Percentiles rank a stretch among this genome's conserved stretches.
phyloP scores from a whole-genome alignment of 2,797 vertebrate species.

The Danio tinwini region DNA sequence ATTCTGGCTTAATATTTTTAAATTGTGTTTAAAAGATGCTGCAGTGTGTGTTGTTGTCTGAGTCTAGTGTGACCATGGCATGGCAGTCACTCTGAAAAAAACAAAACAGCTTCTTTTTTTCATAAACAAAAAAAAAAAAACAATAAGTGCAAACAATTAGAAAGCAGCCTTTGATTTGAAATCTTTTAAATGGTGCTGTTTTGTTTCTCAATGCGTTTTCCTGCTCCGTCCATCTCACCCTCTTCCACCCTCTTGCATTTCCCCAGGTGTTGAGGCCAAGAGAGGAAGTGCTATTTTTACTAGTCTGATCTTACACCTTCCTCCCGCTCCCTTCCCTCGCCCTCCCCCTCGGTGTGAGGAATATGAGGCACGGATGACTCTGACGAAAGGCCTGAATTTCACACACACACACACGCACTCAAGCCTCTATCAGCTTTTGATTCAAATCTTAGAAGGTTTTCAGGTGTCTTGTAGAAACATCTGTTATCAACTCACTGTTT shows the following conservation, averaged over 20 bases:
- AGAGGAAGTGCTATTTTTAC: constrained; percentile 70
- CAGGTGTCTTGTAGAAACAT: constrained; percentile 44
- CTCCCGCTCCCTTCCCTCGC: constrained; percentile 27
- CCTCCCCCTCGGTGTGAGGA: not conserved
- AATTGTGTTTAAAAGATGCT: too few relatives aligned
- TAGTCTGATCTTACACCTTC: constrained; percentile 74
- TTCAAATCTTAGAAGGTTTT: constrained; percentile 31
- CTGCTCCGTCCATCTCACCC: constrained; percentile 23
- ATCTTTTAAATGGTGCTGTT: constrained; percentile 3
- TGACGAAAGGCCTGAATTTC: constrained; percentile 43
- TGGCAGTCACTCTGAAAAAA: too few relatives aligned
- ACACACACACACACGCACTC: not conserved
- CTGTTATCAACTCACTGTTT: constrained; percentile 48
- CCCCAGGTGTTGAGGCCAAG: constrained; percentile 49
- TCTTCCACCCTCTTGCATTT: constrained; percentile 40
- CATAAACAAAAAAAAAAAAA: not conserved
- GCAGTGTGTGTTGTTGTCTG: too few relatives aligned
- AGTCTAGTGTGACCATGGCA: too few relatives aligned
- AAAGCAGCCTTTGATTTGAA: not conserved
- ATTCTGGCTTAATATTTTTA: too few relatives aligned
- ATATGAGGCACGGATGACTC: constrained; percentile 29
- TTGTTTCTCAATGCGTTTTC: constrained; percentile 1
- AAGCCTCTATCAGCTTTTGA: constrained; percentile 21
- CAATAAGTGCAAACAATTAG: not conserved
- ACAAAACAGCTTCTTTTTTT: not conserved